Evolutionary conservation across 2,797 vertebrate species (phyloP).

Genomic region (Phalloptychus januarius): DNA sequence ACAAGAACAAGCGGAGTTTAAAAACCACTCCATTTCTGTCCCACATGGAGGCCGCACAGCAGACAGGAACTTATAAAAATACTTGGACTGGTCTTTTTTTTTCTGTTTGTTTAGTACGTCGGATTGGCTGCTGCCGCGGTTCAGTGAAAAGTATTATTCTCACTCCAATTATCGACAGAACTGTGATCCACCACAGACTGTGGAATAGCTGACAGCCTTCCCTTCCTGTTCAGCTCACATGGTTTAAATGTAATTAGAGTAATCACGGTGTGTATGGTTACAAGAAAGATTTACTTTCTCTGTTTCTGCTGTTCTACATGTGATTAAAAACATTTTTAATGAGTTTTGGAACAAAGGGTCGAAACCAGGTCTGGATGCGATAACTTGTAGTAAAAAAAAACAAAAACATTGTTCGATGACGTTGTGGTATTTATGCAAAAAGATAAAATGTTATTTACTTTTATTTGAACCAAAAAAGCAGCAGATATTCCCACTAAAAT

Average conservation of each 20-base stretch:
- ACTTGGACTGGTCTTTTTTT: neutral
- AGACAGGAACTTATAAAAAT: neutral
- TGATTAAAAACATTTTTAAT: neutral
- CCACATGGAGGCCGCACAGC: neutral
- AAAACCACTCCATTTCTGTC: neutral
- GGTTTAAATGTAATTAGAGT: conserved; percentile 4
- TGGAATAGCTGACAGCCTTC: neutral
- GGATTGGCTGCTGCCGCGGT: neutral
- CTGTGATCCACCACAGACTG: neutral
- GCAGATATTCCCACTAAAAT: neutral
- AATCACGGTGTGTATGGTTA: neutral
- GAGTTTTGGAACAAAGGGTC: neutral
- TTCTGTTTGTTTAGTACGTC: neutral
- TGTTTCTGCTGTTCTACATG: neutral
- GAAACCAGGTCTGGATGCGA: neutral
- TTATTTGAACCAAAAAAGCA: neutral
- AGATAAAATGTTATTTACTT: neutral
- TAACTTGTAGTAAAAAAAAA: neutral
- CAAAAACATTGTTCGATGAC: neutral
- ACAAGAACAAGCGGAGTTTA: neutral
- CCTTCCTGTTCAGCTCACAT: neutral
- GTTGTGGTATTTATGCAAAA: neutral
- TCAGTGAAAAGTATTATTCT: conserved; percentile 3
- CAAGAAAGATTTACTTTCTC: neutral
- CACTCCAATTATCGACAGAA: neutral